phyloP scores from a whole-genome alignment of 2,797 vertebrate species.

The Acanthurus tractus region DNA sequence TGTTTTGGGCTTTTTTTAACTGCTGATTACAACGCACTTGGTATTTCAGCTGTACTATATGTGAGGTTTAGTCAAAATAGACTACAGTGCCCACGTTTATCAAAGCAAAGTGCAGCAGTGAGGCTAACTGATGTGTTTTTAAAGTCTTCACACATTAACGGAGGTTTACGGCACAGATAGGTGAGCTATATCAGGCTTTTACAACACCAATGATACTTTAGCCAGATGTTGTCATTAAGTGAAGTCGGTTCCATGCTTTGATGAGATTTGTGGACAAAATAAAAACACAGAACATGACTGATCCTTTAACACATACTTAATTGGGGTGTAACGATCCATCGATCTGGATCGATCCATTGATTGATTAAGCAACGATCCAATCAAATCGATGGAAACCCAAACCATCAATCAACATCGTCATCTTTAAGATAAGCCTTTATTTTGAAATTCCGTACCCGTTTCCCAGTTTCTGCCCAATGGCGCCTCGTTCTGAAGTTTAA shows the following conservation, averaged over 20 bases:
- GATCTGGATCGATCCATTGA: too few species aligned
- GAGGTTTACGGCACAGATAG: neutral
- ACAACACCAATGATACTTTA: neutral
- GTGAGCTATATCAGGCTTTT: neutral
- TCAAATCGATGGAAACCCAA: too few species aligned
- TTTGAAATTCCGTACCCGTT: too few species aligned
- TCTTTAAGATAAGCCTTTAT: too few species aligned
- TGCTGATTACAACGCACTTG: neutral
- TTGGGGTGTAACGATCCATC: too few species aligned
- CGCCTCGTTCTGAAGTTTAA: too few species aligned
- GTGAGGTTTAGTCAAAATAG: constrained; percentile 3
- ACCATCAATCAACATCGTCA: too few species aligned
- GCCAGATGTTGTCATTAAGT: neutral
- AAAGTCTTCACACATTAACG: neutral
- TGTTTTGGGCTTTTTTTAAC: neutral
- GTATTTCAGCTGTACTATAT: neutral
- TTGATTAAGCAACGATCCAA: too few species aligned
- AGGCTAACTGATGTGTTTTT: neutral
- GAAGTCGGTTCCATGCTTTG: neutral
- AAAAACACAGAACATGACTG: neutral
- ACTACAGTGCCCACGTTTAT: neutral
- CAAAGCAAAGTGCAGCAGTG: neutral
- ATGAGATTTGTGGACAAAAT: neutral
- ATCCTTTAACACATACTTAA: neutral
- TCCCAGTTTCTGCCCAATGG: too few species aligned